Base-by-base conservation (phyloP, 2,113 vertebrate species). In the Seriola quinqueradiata region DNA sequence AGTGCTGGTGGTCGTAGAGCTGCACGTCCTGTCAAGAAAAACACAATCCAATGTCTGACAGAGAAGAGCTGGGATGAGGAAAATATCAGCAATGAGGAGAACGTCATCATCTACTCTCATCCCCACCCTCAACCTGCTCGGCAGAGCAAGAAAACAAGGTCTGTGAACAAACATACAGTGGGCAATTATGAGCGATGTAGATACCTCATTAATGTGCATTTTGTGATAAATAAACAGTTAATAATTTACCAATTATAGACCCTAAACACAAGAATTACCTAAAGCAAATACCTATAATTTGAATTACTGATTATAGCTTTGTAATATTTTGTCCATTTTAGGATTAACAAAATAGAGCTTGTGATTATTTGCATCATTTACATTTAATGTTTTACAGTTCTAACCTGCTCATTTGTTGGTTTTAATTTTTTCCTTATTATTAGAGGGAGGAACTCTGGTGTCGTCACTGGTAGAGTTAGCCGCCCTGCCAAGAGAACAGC, bases 81-180 rank as follows among this genome's bases (percentile, higher is more conserved):
- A 5, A 34, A 44, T 21, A 21, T 25, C 10, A 89, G 79, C 36
- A 79, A 86, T 32, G 93, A 89, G 10, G 89, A 92, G 70, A 90
- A 82, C 40, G 0, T 68, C 36, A 14, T 58, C 46, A 3, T 17
- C 4, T 42, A 64, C 2, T 11, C 36, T 19, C 40, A 44, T 25
- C 23, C 36, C 8, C 1, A 4, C 66, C 75, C 50, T 85, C 64
- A 54, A 8, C 38, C 63, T 17, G 7, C 28, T 32, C 57, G 44
- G 36, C 59, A 57, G 32, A 76, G 13, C 59, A 77, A 52, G 32
- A 12, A 14, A 4, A 21, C 19, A 59, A 90, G 90, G 86, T 93
- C 36, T 80, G 75, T 78, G 14, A 11, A 54, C 5, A 57, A 36
- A 75, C 8, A 25, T 9, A 16, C 40, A 58, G 28, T 38, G 23